A percentile compares a stretch with the other conserved stretches of the same genome.
Conservation (phyloP, 2,113 vertebrate genomes). For the Athene noctua region DNA sequence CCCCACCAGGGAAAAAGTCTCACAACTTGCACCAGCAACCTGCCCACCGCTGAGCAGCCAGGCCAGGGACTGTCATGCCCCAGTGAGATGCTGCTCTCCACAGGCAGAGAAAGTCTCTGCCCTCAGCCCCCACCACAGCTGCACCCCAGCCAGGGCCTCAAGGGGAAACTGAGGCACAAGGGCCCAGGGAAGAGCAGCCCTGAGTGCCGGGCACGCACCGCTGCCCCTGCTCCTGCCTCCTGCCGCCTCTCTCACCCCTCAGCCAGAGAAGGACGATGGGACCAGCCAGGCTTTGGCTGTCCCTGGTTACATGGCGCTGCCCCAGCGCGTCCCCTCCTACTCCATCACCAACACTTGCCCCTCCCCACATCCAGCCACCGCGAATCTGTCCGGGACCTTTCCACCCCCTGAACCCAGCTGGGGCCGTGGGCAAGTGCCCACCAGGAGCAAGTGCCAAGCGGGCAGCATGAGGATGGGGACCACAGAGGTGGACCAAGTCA, state of each 20-base stretch:
- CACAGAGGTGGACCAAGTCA: background rate
- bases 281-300: background rate
- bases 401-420: background rate
- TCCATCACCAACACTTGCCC: background rate
- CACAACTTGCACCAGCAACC: background rate
- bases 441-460: slow-evolving; percentile 51
- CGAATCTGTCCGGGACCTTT: background rate
- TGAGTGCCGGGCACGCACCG: accelerated
- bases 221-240: background rate
- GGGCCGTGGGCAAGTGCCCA: background rate
- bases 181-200: background rate
- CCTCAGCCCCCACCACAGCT: background rate
- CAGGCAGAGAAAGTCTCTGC: background rate
- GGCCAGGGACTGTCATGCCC: accelerated
- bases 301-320: background rate
- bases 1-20: background rate
- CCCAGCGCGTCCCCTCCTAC: background rate
- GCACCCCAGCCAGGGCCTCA: background rate
- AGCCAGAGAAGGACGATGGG: background rate
- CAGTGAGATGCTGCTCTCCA: background rate
- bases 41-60: accelerated
- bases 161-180: background rate
- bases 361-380: background rate
- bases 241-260: background rate
- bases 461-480: slow-evolving; percentile 59